These are phyloP conservation scores for Vulpes ferrilata DNA, from an alignment of 2,113 vertebrate species.

Conservation along the genomic window DNA sequence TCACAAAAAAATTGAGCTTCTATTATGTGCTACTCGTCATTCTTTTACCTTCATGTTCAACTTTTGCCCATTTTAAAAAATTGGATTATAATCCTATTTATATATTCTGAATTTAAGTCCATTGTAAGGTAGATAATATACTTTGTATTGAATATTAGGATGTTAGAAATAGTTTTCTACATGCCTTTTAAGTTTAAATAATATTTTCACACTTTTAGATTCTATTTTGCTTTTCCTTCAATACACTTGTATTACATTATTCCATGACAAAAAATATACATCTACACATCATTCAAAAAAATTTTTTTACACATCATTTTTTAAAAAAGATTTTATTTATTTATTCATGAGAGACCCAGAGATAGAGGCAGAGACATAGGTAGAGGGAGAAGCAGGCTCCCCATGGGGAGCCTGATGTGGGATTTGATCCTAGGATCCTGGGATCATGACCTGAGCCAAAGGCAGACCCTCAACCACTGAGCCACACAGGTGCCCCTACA, in stretches of 20 bases:
- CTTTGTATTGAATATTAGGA: not conserved
- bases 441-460: no score
- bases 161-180: not conserved
- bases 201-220: not conserved
- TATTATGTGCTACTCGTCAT: not conserved
- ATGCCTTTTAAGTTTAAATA: slow-evolving; percentile 33
- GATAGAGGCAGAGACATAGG: no score
- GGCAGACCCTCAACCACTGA: no score
- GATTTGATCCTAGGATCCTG: no score
- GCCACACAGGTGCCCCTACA: no score
- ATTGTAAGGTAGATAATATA: not conserved
- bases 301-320: no score
- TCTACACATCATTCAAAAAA: not conserved
- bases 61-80: not conserved
- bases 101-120: not conserved
- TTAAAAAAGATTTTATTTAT: no score
- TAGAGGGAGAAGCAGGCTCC: no score
- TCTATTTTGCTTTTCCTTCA: not conserved
- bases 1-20: not conserved
- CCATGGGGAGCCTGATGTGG: no score
- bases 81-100: not conserved
- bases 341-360: no score
- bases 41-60: not conserved
- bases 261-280: not conserved
- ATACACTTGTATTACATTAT: slow-evolving; percentile 27